Percentiles rank a stretch among this genome's conserved stretches.
These are phyloP conservation scores for Sturmia bella DNA, from an alignment of 2,888 invertebrate species.

Conservation along the genomic window DNA sequence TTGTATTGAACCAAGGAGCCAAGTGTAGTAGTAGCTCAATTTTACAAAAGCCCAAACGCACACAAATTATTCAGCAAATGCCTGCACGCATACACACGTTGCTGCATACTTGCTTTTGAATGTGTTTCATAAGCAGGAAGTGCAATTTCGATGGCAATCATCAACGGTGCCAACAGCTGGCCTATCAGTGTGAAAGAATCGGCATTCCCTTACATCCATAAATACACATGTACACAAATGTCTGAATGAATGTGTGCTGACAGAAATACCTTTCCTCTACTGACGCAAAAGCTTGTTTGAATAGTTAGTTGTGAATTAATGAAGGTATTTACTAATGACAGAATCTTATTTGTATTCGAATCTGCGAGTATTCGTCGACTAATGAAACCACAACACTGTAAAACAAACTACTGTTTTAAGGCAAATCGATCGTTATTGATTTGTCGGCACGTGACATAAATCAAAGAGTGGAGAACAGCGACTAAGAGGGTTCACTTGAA, in stretches of 20 bases:
- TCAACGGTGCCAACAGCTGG: slow-evolving; percentile 73
- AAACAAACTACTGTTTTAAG: too few relatives aligned
- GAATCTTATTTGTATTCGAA: neutral
- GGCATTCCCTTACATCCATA: slow-evolving; percentile 60
- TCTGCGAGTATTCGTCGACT: too few relatives aligned
- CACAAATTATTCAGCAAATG: neutral
- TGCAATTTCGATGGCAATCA: slow-evolving; percentile 78
- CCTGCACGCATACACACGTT: neutral
- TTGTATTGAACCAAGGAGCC: slow-evolving; percentile 4
- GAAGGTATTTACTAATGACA: neutral
- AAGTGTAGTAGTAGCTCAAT: slow-evolving; percentile 44
- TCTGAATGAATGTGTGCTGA: neutral
- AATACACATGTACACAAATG: neutral
- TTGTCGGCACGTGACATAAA: too few relatives aligned
- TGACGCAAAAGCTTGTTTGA: slow-evolving; percentile 20
- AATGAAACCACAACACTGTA: too few relatives aligned
- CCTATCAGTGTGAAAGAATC: slow-evolving; percentile 79
- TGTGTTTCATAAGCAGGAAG: slow-evolving; percentile 71
- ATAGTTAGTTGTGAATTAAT: slow-evolving; percentile 12
- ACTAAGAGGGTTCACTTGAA: too few relatives aligned
- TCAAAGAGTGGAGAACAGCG: too few relatives aligned
- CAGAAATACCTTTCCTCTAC: slow-evolving; percentile 27
- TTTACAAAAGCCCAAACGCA: slow-evolving; percentile 1
- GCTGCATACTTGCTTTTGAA: neutral
- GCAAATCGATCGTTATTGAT: too few relatives aligned